Base-by-base conservation (phyloP, 1,140 invertebrate genomes). In the Aphelenchoides besseyi region DNA sequence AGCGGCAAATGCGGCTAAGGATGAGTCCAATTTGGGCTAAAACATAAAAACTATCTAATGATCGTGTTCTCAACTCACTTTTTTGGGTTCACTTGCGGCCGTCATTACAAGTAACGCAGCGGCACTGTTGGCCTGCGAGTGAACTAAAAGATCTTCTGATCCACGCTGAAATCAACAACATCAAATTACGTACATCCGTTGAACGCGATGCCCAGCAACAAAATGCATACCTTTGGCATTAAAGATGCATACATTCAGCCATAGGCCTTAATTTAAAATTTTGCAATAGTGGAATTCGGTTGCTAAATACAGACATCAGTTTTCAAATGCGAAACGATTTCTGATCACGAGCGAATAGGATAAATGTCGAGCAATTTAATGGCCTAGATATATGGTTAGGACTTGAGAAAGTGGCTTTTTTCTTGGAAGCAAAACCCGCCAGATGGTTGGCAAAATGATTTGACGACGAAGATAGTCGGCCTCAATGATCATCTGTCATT, bases 1-100 rank as follows among this genome's bases (percentile, higher is more conserved):
- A 61, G 62, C 32, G 18, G 32, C 23, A 30, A 68, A 12, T 2
- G 64, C 64, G 37, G 73, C 41, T n/a, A 68, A 12, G 32, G 55
- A 69, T 28, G 74, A 48, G 59, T 76, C 74, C 18, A 76, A 68
- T 59, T 76, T 76, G 3, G 74, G 73, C 72, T 74, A 48, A 67
- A 74, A 48, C 29, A 41, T 62, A 52, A n/a, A 30, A 59, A 32
- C n/a, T n/a, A 35, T 16, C 29, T n/a, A 69, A 41, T 41, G 18
- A 59, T 8, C 55, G n/a, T n/a, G 18, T 5, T 59, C 12, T 29
- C 5, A 28, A 59, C 55, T 8, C 2, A 72, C 73, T 69, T 76
- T 76, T 54, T 76, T 76, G 2, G 75, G 63, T 54, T 76, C 75
- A 2, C 68, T 74, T 35, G 71, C 74, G 23, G 70, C 75, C 18